phyloP scores from a whole-genome alignment of 2,113 vertebrate genomes.

The Phalacrocorax carbo region DNA sequence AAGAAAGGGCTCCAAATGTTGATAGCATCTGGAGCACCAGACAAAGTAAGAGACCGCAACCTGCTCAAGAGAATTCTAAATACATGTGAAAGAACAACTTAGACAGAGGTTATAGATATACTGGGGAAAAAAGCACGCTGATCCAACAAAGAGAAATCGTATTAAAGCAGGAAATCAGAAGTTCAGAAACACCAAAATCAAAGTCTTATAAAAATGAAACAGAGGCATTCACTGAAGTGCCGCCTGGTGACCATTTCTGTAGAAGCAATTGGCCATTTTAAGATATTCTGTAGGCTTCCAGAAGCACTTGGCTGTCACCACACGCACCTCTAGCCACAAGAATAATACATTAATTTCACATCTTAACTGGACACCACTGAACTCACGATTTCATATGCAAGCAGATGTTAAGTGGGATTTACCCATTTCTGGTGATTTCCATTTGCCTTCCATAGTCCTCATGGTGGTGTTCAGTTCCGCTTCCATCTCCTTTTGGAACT shows the following conservation, averaged over 20 bases:
- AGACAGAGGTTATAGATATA: neutral
- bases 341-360: neutral
- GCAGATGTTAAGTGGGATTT: neutral
- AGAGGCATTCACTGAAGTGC: neutral
- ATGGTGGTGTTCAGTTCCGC: constrained; percentile 89
- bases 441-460: constrained; percentile 83
- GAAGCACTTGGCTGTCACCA: accelerated
- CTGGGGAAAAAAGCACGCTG: neutral
- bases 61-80: neutral
- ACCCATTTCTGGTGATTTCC: constrained; percentile 74
- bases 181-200: neutral
- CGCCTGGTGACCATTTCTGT: neutral
- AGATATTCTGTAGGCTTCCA: neutral
- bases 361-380: neutral
- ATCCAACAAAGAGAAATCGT: neutral
- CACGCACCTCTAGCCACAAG: neutral
- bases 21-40: accelerated
- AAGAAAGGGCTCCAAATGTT: neutral
- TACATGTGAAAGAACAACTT: neutral
- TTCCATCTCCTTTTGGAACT: constrained; percentile 98
- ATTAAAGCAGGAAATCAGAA: neutral
- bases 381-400: accelerated
- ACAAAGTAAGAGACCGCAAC: neutral
- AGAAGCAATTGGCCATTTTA: neutral
- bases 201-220: neutral